Evolutionary conservation across 2,888 invertebrate species (phyloP), one percentile per base, ranked within the genome.

Genomic region (Eustalomyia histrio): DNA sequence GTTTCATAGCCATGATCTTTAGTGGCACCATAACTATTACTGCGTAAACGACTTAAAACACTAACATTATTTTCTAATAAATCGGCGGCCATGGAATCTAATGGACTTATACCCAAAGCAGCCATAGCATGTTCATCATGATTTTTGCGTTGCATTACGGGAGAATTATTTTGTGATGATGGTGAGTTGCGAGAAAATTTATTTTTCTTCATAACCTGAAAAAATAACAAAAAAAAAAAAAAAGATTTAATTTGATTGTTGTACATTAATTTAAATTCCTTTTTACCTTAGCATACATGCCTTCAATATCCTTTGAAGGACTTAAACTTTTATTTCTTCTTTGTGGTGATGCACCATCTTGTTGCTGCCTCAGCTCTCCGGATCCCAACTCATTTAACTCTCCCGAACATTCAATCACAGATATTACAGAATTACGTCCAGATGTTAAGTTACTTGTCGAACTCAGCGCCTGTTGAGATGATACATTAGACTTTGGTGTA

Each of bases 201-300:
- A 83, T 88, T 90, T 83, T 91, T 91, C 43, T 91, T 91, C 88
- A 91, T 91, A 2, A 91, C 91, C 90, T 90, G 39, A 21, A 64
- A 3, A 29, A 50, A 7, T n/a, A 16, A 5, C 2, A 3, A 24
- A 21, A 7, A 43, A 16, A 29, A 50, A 10, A 61, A 57, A 0
- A 16, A 53, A 50, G 17, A 58, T 12, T 47, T 29, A 29, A 7
- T 29, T 29, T 29, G 29, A 29, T 29, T 29, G 29, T 29, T 16
- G 10, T 12, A 18, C 18, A 17, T 52, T 71, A 16, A 47, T 53
- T 18, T 5, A 6, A 29, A 16, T 12, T 7, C 17, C 2, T 8
- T 39, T 94, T 93, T 18, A 97, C 97, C 91, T 97, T 97, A 1
- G 97, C 97, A 89, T 97, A 97, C 94, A 97, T 95, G 86, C 96